These are phyloP conservation scores for Pangasianodon hypophthalmus DNA, from an alignment of 2,113 vertebrate genomes.

Conservation along the genomic window DNA sequence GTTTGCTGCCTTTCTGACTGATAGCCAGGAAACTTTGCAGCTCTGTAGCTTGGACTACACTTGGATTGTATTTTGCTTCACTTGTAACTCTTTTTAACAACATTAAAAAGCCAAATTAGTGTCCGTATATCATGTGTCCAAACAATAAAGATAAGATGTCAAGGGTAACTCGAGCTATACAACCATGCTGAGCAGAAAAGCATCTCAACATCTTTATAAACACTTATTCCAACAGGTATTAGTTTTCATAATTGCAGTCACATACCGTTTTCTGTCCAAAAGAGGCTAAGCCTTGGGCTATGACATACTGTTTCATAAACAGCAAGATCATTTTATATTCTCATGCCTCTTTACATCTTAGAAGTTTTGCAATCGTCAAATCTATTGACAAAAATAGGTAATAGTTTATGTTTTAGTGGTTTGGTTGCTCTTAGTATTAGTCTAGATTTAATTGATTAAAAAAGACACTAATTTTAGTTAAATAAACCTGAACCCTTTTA, in stretches of 20 bases:
- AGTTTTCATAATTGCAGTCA: background rate
- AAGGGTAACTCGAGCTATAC: background rate
- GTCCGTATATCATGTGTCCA: background rate
- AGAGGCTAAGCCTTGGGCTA: background rate
- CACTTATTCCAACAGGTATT: background rate
- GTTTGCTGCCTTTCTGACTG: constrained; percentile 36
- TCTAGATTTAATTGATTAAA: background rate
- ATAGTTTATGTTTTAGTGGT: background rate
- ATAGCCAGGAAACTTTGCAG: background rate
- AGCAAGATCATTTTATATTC: background rate
- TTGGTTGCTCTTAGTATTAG: background rate
- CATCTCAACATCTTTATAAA: background rate
- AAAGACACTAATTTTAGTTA: background rate
- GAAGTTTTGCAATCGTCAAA: background rate
- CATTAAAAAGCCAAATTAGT: background rate
- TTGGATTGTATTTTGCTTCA: background rate
- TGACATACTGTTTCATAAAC: background rate
- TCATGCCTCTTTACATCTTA: no score
- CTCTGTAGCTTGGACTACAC: background rate
- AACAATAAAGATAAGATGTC: background rate
- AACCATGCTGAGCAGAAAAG: background rate
- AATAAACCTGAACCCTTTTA: background rate
- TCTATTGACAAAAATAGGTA: background rate
- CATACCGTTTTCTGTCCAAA: background rate
- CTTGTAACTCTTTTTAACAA: background rate